Evolutionary conservation across 2,113 vertebrate genomes (phyloP).

Genomic region (Plestiodon gilberti): DNA sequence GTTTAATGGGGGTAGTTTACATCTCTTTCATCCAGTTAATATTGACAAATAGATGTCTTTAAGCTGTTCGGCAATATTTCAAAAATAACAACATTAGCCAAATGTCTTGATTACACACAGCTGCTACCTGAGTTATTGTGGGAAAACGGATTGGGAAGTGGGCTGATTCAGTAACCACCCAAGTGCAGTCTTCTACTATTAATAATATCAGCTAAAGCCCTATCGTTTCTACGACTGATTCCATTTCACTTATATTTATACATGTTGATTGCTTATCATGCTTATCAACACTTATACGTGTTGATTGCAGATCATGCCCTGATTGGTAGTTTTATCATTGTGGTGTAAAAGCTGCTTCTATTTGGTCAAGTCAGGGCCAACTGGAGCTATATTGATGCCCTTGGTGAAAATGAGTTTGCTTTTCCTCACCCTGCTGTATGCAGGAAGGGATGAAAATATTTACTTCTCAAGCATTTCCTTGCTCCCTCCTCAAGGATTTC

Average conservation of each 20-base stretch:
- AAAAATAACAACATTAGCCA: conserved; percentile 22
- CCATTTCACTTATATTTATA: background rate
- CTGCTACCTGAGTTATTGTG: background rate
- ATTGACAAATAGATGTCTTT: conserved; percentile 21
- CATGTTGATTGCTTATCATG: no score
- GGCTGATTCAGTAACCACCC: background rate
- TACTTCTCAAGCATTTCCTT: background rate
- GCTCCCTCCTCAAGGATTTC: background rate
- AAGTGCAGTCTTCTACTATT: rapidly evolving
- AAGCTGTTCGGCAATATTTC: conserved; percentile 4
- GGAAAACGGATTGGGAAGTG: background rate
- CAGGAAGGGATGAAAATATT: background rate
- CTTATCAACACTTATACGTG: no score
- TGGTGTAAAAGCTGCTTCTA: background rate
- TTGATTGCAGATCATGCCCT: background rate
- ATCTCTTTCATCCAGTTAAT: conserved; percentile 19
- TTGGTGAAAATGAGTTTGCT: background rate
- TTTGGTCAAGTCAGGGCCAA: background rate
- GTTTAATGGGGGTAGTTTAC: background rate
- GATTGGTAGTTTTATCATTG: background rate
- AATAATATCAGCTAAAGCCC: background rate
- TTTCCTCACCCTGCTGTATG: background rate
- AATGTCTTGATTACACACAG: conserved; percentile 12
- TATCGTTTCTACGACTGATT: background rate
- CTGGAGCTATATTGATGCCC: background rate